Evolutionary conservation across 2,888 invertebrate genomes (phyloP).

Genomic region (Thumatha senex): DNA sequence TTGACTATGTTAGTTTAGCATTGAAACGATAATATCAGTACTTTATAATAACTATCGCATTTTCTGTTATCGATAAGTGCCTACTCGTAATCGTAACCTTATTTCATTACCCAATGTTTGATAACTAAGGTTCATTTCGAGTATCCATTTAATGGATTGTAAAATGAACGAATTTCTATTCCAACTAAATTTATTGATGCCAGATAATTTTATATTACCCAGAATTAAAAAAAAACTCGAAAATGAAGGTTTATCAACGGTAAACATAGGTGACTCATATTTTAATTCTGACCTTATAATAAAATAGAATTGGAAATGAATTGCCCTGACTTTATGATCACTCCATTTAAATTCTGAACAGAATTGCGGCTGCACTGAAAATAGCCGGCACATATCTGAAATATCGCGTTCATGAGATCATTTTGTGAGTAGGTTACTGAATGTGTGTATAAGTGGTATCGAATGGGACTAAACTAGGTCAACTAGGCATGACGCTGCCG

Average conservation of each 20-base stretch:
- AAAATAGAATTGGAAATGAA: constrained; percentile 46
- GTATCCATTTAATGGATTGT: neutral
- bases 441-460: constrained; percentile 63
- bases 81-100: constrained; percentile 14
- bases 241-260: constrained; percentile 5
- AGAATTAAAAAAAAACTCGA: neutral
- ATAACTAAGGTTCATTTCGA: constrained; percentile 8
- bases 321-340: constrained; percentile 41
- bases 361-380: constrained; percentile 42
- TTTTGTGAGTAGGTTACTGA: constrained; percentile 41
- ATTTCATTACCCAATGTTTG: constrained; percentile 23
- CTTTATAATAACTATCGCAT: constrained; percentile 22
- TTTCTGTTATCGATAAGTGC: constrained; percentile 25
- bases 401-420: constrained; percentile 58
- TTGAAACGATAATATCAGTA: constrained; percentile 41
- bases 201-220: neutral
- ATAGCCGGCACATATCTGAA: constrained; percentile 50
- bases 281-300: constrained; percentile 43
- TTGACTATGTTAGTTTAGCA: constrained; percentile 50
- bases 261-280: constrained; percentile 41
- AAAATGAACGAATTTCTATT: neutral
- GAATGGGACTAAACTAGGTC: constrained; percentile 76
- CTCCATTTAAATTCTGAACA: constrained; percentile 42
- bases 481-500: constrained; percentile 74
- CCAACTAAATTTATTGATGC: too few species aligned